Evolutionary conservation across 2,797 vertebrate species (phyloP).

Genomic region (Spondyliosoma cantharus): DNA sequence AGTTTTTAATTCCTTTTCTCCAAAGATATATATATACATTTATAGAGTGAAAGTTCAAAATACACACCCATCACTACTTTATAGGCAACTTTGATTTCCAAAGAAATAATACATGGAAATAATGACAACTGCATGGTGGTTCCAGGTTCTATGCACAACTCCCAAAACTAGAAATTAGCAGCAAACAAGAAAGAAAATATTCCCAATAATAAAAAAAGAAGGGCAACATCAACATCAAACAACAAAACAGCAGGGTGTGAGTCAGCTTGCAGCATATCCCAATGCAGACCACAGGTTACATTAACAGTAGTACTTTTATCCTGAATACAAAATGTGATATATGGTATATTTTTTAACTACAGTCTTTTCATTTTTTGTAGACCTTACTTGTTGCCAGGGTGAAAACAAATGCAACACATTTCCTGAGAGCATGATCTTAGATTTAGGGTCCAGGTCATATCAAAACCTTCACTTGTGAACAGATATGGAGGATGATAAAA

Average conservation of each 20-base stretch:
- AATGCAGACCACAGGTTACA: not conserved
- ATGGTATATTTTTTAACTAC: not conserved
- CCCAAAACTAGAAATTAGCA: not conserved
- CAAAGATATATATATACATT: too few species aligned
- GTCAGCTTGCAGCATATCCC: not conserved
- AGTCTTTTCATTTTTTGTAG: not conserved
- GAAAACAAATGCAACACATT: not conserved
- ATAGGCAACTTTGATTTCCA: not conserved
- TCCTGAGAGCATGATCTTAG: not conserved
- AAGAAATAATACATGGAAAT: not conserved
- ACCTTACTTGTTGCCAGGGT: not conserved
- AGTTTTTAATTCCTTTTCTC: too few species aligned
- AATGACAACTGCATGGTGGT: not conserved
- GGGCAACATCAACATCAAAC: not conserved
- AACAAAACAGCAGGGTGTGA: not conserved
- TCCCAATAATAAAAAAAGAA: not conserved
- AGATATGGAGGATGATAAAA: not conserved
- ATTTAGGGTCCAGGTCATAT: not conserved
- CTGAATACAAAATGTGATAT: not conserved
- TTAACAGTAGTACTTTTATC: not conserved
- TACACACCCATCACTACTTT: not conserved
- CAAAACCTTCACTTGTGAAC: not conserved
- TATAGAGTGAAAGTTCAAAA: not conserved
- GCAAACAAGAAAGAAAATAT: not conserved
- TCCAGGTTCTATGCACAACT: not conserved